phyloP scores from a whole-genome alignment of 64 coral and sea anemone genomes.

The Porites australiensis region DNA sequence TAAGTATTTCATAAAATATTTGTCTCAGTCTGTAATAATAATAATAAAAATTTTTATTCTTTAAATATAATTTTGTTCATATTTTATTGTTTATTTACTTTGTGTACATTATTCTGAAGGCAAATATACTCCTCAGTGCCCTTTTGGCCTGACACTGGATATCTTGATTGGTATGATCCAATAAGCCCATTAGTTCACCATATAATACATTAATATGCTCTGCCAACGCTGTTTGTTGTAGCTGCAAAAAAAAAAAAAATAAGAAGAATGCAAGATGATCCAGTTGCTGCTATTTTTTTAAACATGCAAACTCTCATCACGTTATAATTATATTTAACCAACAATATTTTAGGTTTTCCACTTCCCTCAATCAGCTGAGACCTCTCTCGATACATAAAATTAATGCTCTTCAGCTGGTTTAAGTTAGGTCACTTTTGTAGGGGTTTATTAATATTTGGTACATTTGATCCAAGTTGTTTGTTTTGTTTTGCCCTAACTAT shows the following conservation, averaged over 20 bases:
- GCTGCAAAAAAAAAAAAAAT: background rate
- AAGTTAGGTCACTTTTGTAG: no score
- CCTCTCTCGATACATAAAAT: no score
- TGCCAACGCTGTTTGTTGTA: slow-evolving; percentile 8
- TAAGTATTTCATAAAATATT: no score
- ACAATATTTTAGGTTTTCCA: no score
- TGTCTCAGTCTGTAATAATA: background rate
- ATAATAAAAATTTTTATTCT: background rate
- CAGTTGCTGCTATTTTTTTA: background rate
- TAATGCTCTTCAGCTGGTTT: no score
- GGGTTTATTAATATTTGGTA: no score
- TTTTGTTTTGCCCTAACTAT: no score
- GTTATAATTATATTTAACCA: no score
- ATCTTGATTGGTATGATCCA: slow-evolving; percentile 16
- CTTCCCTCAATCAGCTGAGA: no score
- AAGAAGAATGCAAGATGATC: background rate
- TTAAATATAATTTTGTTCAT: background rate
- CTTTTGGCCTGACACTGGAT: slow-evolving; percentile 44
- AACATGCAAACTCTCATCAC: no score
- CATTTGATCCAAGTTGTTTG: no score
- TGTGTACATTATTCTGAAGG: slow-evolving; percentile 33
- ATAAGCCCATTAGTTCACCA: slow-evolving; percentile 1
- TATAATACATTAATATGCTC: slow-evolving; percentile 38
- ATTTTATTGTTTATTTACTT: background rate
- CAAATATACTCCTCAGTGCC: slow-evolving; percentile 21